Conservation (phyloP, 1,140 invertebrate species). For the Zaprionus lachaisei region DNA sequence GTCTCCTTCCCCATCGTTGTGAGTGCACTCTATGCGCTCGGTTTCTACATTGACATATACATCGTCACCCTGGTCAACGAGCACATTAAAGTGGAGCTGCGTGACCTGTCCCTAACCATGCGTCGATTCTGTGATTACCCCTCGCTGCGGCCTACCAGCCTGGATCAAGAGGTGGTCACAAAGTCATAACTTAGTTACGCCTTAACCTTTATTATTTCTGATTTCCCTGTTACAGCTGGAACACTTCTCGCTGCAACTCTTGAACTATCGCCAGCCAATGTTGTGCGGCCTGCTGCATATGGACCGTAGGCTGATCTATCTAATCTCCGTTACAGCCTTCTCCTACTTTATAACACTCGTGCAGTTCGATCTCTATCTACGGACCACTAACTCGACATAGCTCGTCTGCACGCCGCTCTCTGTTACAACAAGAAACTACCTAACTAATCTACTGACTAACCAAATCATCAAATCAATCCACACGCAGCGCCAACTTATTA, state of each 20-base stretch:
- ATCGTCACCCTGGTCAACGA: conserved; percentile 70
- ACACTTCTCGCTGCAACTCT: conserved; percentile 62
- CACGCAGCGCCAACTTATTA: conserved; percentile 4
- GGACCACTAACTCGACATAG: conserved; percentile 24
- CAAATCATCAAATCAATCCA: conserved; percentile 5
- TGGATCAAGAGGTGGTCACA: conserved; percentile 54
- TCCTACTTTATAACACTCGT: conserved; percentile 79
- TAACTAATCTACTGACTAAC: neutral
- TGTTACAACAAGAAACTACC: neutral
- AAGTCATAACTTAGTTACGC: neutral
- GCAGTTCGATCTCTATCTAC: conserved; percentile 73
- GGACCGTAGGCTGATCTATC: conserved; percentile 65
- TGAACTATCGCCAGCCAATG: conserved; percentile 42
- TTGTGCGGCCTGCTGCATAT: conserved; percentile 70
- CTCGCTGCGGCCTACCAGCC: conserved; percentile 20
- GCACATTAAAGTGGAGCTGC: conserved; percentile 63
- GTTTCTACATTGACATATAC: conserved; percentile 76
- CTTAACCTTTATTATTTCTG: neutral
- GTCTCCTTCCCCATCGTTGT: conserved; percentile 56
- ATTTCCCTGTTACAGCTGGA: conserved; percentile 51
- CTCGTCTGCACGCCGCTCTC: neutral
- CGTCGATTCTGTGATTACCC: conserved; percentile 49
- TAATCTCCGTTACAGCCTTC: conserved; percentile 70
- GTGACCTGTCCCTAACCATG: conserved; percentile 45
- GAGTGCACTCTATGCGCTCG: conserved; percentile 57